Base-by-base conservation (phyloP, 2,888 invertebrate genomes). In the Thymelicus acteon region DNA sequence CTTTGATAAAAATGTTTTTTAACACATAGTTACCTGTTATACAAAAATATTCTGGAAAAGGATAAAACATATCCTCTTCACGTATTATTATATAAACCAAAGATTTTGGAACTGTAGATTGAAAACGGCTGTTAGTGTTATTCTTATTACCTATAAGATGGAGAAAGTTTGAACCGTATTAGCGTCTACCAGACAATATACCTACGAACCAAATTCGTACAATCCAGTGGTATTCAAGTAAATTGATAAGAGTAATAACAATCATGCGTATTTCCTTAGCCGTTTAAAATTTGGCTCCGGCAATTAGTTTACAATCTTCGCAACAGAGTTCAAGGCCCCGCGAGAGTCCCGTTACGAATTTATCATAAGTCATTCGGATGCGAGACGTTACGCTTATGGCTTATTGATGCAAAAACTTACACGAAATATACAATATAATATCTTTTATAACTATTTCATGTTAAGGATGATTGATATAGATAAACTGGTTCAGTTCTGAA, bases 241-340 rank as follows among this genome's bases (percentile, higher is more conserved):
- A 48, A 69, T 69, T 63, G 57, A 62, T 63, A 69, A 69, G 39
- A 31, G 39, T 69, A 69, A 69, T 69, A 63, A 58, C 57, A 63
- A 69, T 63, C 62, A 57, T 37, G 15, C 62, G 62, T 58, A 69
- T 63, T 69, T 63, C 62, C 68, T 69, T 40, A 69, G 57, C 49
- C 62, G 62, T 57, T 61, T 68, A 68, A 62, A 68, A 62, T 68
- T 62, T 48, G 15, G 62, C 48, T 68, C 19, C 54, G 62, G 47
- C 68, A 68, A 62, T 68, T 68, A 62, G 57, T 62, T 68, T 54
- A 61, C 6, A 61, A 52, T 67, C 67, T 67, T 66, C 19, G 67
- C 61, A 39, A 67, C 61, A 15, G 71, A 75, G 75, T 76, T 77
- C 77, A 76, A 76, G 73, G 77, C 60, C 73, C 72, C 67, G 67